Percentiles rank a stretch among this genome's conserved stretches.
Evolutionary conservation across 2,888 invertebrate species (phyloP).

Genomic region (Mythimna ferrago): DNA sequence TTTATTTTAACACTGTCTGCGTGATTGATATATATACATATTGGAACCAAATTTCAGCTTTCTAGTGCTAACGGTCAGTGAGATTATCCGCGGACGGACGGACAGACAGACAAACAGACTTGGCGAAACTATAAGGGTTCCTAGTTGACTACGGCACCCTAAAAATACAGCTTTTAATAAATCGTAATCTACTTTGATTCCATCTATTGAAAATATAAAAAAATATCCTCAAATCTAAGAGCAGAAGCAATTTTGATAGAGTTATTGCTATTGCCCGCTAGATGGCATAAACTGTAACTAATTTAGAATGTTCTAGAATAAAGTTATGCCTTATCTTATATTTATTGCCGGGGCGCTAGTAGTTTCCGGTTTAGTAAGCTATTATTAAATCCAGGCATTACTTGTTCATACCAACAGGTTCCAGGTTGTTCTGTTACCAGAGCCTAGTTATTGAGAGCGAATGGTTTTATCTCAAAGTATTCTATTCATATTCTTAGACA

Average conservation of each 20-base stretch:
- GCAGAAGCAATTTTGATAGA: neutral
- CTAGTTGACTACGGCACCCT: too few relatives aligned
- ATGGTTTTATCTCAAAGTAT: neutral
- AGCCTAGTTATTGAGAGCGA: neutral
- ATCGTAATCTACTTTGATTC: too few relatives aligned
- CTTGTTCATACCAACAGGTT: neutral
- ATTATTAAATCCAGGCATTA: neutral
- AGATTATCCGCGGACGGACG: too few relatives aligned
- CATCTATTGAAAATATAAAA: too few relatives aligned
- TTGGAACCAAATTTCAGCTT: too few relatives aligned
- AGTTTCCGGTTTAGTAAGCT: slow-evolving; percentile 25
- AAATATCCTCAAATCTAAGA: neutral
- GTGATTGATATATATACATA: too few relatives aligned
- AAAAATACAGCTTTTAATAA: too few relatives aligned
- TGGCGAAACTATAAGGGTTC: too few relatives aligned
- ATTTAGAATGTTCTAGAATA: slow-evolving; percentile 39
- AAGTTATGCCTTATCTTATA: neutral
- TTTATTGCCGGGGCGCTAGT: slow-evolving; percentile 19
- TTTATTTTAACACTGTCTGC: too few relatives aligned
- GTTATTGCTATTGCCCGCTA: slow-evolving; percentile 31
- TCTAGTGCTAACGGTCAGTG: too few relatives aligned
- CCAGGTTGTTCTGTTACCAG: neutral
- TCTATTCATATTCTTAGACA: too few relatives aligned
- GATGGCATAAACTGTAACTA: slow-evolving; percentile 18
- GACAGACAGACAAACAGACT: too few relatives aligned